Evolutionary conservation across 2,888 invertebrate genomes (phyloP).

Genomic region (Epirrita christyi): DNA sequence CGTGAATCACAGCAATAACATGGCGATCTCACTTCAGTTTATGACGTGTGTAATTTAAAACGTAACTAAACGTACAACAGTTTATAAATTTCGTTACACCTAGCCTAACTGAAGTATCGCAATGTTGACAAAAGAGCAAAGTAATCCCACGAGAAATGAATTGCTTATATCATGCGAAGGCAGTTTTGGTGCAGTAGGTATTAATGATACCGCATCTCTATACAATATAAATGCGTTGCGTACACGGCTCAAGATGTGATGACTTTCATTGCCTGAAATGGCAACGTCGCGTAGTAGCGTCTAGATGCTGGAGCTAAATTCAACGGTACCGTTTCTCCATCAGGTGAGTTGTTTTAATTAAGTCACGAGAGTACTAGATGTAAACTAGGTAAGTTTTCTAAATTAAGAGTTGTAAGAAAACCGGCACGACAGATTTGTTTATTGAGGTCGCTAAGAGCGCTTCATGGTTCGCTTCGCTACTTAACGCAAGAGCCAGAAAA

Average conservation of each 20-base stretch:
- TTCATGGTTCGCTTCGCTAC: constrained; percentile 59
- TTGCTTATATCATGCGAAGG: constrained; percentile 54
- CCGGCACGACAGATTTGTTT: constrained; percentile 45
- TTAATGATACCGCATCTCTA: constrained; percentile 51
- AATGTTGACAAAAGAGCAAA: constrained; percentile 50
- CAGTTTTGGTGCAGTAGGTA: constrained; percentile 54
- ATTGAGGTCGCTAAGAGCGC: constrained; percentile 58
- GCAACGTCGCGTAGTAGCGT: constrained; percentile 61
- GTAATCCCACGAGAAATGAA: constrained; percentile 63
- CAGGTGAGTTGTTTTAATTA: constrained; percentile 32
- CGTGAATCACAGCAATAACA: constrained; percentile 56
- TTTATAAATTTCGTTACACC: constrained; percentile 42
- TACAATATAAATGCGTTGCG: constrained; percentile 43
- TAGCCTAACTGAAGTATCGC: constrained; percentile 33
- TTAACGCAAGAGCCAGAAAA: constrained; percentile 48
- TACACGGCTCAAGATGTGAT: constrained; percentile 55
- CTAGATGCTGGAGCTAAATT: constrained; percentile 53
- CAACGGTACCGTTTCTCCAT: constrained; percentile 62
- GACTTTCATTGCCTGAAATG: constrained; percentile 80
- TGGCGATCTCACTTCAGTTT: constrained; percentile 36
- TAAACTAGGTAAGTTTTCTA: constrained; percentile 23
- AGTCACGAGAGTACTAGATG: constrained; percentile 24
- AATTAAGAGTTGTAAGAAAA: constrained; percentile 34
- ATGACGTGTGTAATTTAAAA: constrained; percentile 24
- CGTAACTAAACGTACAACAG: constrained; percentile 36